These are phyloP conservation scores for Sciurus carolinensis DNA, from an alignment of 2,797 vertebrate species.

Conservation along the genomic window DNA sequence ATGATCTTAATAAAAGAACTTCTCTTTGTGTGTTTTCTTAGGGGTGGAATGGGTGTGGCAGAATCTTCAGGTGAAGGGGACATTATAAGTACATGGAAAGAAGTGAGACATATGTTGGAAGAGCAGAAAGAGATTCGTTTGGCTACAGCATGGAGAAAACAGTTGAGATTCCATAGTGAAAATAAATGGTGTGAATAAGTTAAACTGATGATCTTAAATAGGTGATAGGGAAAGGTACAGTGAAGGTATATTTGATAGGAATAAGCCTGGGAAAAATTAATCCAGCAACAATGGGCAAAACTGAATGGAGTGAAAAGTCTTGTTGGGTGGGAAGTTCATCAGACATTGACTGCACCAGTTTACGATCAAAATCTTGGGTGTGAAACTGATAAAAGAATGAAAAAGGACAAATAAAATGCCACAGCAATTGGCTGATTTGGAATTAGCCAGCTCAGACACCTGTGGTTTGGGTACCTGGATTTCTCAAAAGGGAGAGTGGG, in stretches of 20 bases:
- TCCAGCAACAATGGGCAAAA: background rate
- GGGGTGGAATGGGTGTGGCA: no score
- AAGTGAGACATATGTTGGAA: background rate
- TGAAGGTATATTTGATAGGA: background rate
- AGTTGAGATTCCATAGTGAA: background rate
- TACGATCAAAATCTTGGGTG: background rate
- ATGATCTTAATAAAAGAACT: no score
- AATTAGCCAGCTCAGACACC: background rate
- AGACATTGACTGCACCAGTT: background rate
- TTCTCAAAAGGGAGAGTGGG: background rate
- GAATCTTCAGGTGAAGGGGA: background rate
- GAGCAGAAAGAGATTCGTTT: background rate
- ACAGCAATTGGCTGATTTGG: background rate
- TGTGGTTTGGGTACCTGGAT: background rate
- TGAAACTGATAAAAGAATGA: background rate
- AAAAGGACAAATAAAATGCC: background rate
- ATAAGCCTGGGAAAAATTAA: background rate
- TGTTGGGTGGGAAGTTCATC: fast-evolving
- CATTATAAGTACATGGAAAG: background rate
- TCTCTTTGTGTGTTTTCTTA: background rate
- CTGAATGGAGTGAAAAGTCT: no score
- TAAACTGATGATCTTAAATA: background rate
- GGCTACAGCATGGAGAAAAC: background rate
- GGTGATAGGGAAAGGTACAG: background rate
- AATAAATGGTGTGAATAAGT: background rate